Conservation (phyloP, 92 coral and sea anemone genomes). For the Isaurus tuberculatus region DNA sequence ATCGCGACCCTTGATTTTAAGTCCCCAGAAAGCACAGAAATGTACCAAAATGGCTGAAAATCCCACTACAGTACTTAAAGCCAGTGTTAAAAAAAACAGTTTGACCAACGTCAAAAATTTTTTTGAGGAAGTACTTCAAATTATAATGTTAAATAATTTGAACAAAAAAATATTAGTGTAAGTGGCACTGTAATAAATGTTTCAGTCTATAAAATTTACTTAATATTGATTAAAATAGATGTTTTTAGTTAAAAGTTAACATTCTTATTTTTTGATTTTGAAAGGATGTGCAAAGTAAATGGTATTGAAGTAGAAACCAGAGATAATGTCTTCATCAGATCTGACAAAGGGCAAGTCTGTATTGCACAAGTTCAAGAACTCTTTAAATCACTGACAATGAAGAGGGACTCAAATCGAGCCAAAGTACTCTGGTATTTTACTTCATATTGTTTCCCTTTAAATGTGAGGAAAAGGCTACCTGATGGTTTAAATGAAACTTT, state of each 20-base stretch:
- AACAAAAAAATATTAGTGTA: no score
- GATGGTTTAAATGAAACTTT: constrained; percentile 28
- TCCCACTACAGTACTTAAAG: no score
- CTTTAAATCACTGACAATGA: constrained; percentile 58
- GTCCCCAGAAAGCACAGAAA: no score
- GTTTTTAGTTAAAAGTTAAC: background rate
- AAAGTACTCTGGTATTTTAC: constrained; percentile 77
- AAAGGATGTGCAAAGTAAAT: constrained; percentile 67
- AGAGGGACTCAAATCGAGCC: constrained; percentile 75
- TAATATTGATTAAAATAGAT: no score
- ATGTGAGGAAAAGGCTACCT: constrained; percentile 20
- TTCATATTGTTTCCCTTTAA: constrained; percentile 54
- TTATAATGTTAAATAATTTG: background rate
- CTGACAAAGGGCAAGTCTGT: constrained; percentile 40
- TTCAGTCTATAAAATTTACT: no score
- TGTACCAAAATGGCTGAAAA: no score
- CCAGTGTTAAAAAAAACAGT: no score
- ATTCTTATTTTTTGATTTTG: background rate
- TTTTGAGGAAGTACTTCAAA: background rate
- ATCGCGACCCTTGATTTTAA: no score
- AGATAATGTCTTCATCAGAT: constrained; percentile 80
- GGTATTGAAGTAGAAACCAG: constrained; percentile 44
- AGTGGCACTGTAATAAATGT: no score
- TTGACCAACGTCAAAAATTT: no score
- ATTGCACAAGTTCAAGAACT: constrained; percentile 72